Base-by-base conservation (phyloP, 2,888 invertebrate genomes). In the Atherix ibis region DNA sequence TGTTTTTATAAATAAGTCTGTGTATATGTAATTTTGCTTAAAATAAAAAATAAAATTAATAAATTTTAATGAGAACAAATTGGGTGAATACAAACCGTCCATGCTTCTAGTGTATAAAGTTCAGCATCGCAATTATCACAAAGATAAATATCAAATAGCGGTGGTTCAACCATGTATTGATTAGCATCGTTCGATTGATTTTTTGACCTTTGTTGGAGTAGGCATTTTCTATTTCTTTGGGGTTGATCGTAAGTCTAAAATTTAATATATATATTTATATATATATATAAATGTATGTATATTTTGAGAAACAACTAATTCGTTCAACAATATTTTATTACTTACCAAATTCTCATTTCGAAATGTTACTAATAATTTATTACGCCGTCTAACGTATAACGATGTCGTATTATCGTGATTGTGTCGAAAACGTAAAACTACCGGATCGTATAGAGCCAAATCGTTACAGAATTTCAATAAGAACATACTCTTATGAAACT, bases 51-150 rank as follows among this genome's bases (percentile, higher is more conserved):
- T n/a, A n/a, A n/a, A n/a, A n/a, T n/a, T n/a, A n/a, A n/a, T n/a
- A n/a, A n/a, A n/a, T n/a, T n/a, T n/a, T n/a, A n/a, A n/a, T n/a
- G n/a, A n/a, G n/a, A n/a, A n/a, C n/a, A n/a, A n/a, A n/a, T n/a
- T n/a, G n/a, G n/a, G n/a, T n/a, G n/a, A n/a, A n/a, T n/a, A n/a
- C n/a, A n/a, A n/a, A 70, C 70, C 63, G 65, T 59, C 50, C 67
- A 67, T 44, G 68, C 65, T 42, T 63, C 58, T 31, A 63, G 54
- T 31, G 68, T 65, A 42, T 75, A 70, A 51, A 79, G 70, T 55
- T 77, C 77, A 38, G 74, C 76, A 56, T 79, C 80, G 54, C 79
- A 79, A 50, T 71, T 73, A 50, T 79, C 80, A 57, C 79, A 79
- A 31, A 79, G 62, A 56, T 76, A 79, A 47, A 79, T 77, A 49